Base-by-base conservation (phyloP, 2,888 invertebrate genomes). In the Villa cingulata region DNA sequence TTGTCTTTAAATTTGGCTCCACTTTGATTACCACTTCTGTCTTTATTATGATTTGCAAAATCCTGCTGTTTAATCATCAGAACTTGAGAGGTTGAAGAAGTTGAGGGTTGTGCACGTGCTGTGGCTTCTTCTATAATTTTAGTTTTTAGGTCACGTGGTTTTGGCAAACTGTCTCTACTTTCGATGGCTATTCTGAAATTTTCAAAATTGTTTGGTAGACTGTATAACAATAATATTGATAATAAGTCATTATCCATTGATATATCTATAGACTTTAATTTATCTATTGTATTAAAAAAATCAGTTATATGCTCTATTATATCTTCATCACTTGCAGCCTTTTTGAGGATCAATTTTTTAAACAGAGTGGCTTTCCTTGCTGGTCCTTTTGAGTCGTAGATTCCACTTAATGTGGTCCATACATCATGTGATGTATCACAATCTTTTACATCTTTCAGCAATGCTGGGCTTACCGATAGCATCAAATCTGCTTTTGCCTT, bases 301-400 rank as follows among this genome's bases (percentile, higher is more conserved):
- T 52, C 51, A 18, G 46, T 46, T 2, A 62, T 37, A 51, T 62
- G 62, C 16, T 57, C 58, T 14, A 57, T 51, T 6, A 63, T 55
- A 48, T 66, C 61, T 0, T 53, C 57, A 1, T 43, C 42, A 32
- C 61, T 57, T 12, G 41, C 32, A 62, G 66, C 62, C 29, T 55
- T 55, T 10, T 58, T 58, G 5, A 61, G 45, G 9, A 55, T 57
- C 6, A 67, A 49, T 27, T 57, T 53, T 37, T 66, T 66, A n/a
- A 66, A 46, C 3, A 66, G 45, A 1, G 60, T 62, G 0, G 64
- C 65, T 47, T 66, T 65, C 36, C 60, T 47, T 6, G 63, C 63
- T 0, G 63, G 63, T 5, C 63, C 63, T 29, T 55, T 53, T 16
- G 63, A 64, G 46, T 59, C 54, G 44, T 61, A 61, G 19, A 60